Evolutionary conservation across 2,888 invertebrate species (phyloP).

Genomic region (Brenthis hecate): DNA sequence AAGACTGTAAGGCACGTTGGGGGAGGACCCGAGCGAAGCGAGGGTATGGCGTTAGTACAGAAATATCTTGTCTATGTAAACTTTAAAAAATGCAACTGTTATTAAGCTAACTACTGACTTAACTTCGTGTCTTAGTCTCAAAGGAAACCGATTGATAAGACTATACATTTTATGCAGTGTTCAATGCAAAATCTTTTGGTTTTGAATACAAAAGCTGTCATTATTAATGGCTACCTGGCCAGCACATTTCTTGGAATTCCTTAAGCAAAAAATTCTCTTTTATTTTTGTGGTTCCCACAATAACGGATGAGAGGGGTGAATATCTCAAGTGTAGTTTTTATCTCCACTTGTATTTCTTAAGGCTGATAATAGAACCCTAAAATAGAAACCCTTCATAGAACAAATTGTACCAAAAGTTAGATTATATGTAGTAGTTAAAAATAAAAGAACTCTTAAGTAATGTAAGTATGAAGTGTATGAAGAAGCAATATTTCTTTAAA

Average conservation of each 20-base stretch:
- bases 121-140: too few species aligned
- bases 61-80: too few species aligned
- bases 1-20: too few species aligned
- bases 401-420: slow-evolving; percentile 3
- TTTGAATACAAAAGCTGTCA: slow-evolving; percentile 54
- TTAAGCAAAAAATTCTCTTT: slow-evolving; percentile 62
- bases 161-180: slow-evolving; percentile 19
- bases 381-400: slow-evolving; percentile 28
- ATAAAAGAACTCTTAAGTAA: slow-evolving; percentile 25
- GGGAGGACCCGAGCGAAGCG: too few species aligned
- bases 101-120: too few species aligned
- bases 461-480: not conserved
- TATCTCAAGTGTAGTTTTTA: slow-evolving; percentile 77
- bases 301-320: slow-evolving; percentile 66
- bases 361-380: slow-evolving; percentile 62
- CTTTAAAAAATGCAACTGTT: too few species aligned
- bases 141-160: slow-evolving; percentile 5
- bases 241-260: slow-evolving; percentile 62
- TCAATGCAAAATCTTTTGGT: slow-evolving; percentile 41
- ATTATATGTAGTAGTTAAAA: slow-evolving; percentile 34
- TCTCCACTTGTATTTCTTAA: slow-evolving; percentile 69
- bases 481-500: not conserved
- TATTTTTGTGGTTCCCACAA: slow-evolving; percentile 75
- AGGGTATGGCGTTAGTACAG: too few species aligned
- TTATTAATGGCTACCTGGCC: slow-evolving; percentile 70